Evolutionary conservation across 2,888 invertebrate genomes (phyloP).

Genomic region (Mimachlamys varia): DNA sequence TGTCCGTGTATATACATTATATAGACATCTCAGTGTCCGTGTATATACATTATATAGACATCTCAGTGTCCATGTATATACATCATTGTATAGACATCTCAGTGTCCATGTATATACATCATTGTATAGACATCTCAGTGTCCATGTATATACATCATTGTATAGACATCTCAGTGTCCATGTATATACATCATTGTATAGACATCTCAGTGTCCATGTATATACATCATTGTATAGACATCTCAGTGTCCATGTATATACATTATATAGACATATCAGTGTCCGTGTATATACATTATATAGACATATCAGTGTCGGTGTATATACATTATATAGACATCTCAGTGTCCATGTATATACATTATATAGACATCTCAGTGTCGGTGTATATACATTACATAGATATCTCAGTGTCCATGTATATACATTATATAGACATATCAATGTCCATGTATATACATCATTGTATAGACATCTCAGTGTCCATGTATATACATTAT

Average conservation of each 20-base stretch:
- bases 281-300: neutral
- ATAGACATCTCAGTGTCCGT: constrained; percentile 51
- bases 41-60: neutral
- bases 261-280: neutral
- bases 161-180: constrained; percentile 44
- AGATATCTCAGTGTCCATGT: too few relatives aligned
- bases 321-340: neutral
- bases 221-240: neutral
- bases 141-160: constrained; percentile 69
- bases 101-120: neutral
- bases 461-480: too few relatives aligned
- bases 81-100: neutral
- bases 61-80: neutral
- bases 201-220: neutral
- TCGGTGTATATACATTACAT: too few relatives aligned
- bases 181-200: neutral
- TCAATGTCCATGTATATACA: too few relatives aligned
- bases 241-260: neutral
- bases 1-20: constrained; percentile 65
- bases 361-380: too few relatives aligned
- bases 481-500: too few relatives aligned
- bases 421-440: too few relatives aligned
- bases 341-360: neutral
- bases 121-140: neutral
- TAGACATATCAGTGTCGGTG: neutral